Evolutionary conservation across 2,113 vertebrate genomes (phyloP), one percentile per base, ranked within the genome.

Genomic region (Lasiurus cinereus): DNA sequence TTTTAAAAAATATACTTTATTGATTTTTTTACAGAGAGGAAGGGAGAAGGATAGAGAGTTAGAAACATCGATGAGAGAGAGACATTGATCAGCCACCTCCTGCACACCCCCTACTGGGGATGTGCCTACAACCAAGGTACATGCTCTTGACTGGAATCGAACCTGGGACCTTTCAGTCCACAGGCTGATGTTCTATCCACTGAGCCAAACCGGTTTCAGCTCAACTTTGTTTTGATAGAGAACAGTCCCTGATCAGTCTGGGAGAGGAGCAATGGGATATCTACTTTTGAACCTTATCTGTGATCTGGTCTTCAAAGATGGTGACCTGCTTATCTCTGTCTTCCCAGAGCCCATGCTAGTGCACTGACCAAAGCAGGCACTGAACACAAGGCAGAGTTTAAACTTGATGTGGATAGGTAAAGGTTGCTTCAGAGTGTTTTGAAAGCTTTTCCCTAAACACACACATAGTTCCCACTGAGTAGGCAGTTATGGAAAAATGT

Each of bases 381-480:
- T 76, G 13, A 76, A 86, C 64, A 83, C 8, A 79, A 83, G 74
- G n/a, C 59, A 82, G 50, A 46, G 70, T 74, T 90, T 69, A n/a
- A 62, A 76, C 15, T 88, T n/a, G 29, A 89, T 77, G 8, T 48
- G 3, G 39, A 48, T 86, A 52, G 39, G 7, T 82, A 89, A 24
- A 70, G 15, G 2, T 76, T 56, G 24, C 36, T 86, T 83, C 16
- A 31, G 4, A 31, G 31, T 70, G 33, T 43, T 59, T 94, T 73
- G 27, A 66, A 92, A 83, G 56, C 3, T 72, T 90, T 90, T 33
- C 12, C 27, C 62, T 90, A 59, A 70, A 83, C 8, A 54, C 29
- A 52, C 21, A 29, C 8, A 64, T 11, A 48, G 33, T 56, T 33
- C 62, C 16, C 36, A 36, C 16, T 19, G 39, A 76, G 52, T 52